Evolutionary conservation across 2,113 vertebrate genomes (phyloP).

Genomic region (zebrafish (Danio rerio)): GRCz12tu NC_133195.1:50075501-50076000

Average conservation of each 20-base stretch:
- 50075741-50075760: conserved; percentile 88
- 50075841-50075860: background rate
- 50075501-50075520: conserved; percentile 66
- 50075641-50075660: conserved; percentile 99
- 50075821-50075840: conserved; percentile 99
- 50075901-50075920: too few relatives aligned
- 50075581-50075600: conserved; percentile 94
- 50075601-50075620: conserved; percentile 96
- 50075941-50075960: too few relatives aligned
- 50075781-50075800: conserved; percentile 99
- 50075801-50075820: conserved; percentile 99
- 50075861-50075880: background rate
- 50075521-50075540: conserved; percentile 97
- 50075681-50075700: background rate
- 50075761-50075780: conserved; percentile 99
- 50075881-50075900: too few relatives aligned
- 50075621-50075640: conserved; percentile 97
- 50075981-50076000: too few relatives aligned
- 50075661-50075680: conserved; percentile 86
- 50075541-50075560: conserved; percentile 98
- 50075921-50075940: too few relatives aligned
- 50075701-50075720: background rate
- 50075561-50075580: conserved; percentile 99
- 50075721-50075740: conserved; percentile 27
- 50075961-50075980: too few relatives aligned